Percentiles rank a stretch among this genome's conserved stretches.
These are phyloP conservation scores for Dolichopus griseipennis DNA, from an alignment of 2,888 invertebrate genomes.

Conservation along the genomic window DNA sequence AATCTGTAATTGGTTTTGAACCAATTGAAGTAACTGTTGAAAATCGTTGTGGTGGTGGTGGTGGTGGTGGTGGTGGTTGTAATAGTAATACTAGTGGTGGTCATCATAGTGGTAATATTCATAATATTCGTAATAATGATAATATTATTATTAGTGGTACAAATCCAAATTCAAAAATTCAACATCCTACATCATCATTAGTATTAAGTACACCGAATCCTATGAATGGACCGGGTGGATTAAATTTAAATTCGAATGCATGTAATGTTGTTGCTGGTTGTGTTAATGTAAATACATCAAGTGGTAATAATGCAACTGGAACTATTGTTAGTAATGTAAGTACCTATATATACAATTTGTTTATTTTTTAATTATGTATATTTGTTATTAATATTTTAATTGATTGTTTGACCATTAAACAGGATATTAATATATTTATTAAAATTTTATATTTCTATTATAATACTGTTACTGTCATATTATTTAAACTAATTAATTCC, in stretches of 20 bases:
- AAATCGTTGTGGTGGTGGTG: slow-evolving; percentile 35
- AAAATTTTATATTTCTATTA: no score
- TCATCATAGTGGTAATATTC: slow-evolving; percentile 23
- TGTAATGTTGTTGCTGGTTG: slow-evolving; percentile 10
- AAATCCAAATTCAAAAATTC: slow-evolving; percentile 27
- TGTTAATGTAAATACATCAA: background rate
- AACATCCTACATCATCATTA: slow-evolving; percentile 12
- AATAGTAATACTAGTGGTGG: slow-evolving; percentile 20
- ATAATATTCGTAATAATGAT: slow-evolving; percentile 7
- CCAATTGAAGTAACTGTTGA: slow-evolving; percentile 56
- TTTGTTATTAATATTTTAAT: no score
- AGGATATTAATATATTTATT: no score
- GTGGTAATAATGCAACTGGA: slow-evolving; percentile 7
- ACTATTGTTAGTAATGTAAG: slow-evolving; percentile 8
- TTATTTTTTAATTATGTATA: background rate
- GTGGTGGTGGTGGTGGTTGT: slow-evolving; percentile 22
- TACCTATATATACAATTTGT: background rate
- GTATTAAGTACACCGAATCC: background rate
- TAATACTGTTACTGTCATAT: no score
- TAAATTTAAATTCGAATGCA: background rate
- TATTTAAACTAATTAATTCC: no score
- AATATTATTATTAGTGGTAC: slow-evolving; percentile 10
- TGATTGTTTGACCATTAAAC: no score
- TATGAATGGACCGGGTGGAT: background rate
- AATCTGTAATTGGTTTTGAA: slow-evolving; percentile 49